A percentile compares a stretch with the other conserved stretches of the same genome.
These are phyloP conservation scores for Phytoseiulus persimilis DNA, from an alignment of 2,888 invertebrate species.

Conservation along the genomic window DNA sequence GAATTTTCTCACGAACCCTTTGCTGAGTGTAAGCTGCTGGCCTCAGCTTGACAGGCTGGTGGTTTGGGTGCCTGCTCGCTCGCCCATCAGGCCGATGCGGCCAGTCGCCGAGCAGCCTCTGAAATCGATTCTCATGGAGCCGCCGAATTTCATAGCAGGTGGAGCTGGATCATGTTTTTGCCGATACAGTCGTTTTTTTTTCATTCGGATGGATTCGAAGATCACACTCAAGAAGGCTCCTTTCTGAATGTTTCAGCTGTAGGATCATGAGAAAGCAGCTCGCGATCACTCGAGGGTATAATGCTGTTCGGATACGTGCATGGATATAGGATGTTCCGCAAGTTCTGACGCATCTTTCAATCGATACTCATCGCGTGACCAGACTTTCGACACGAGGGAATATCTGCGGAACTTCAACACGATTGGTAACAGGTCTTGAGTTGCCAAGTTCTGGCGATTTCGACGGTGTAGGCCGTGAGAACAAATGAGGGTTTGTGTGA, in stretches of 20 bases:
- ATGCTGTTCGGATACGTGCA: neutral
- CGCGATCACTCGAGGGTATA: neutral
- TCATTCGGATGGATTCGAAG: neutral
- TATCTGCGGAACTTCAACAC: too few relatives aligned
- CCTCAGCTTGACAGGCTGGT: neutral
- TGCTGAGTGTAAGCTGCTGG: neutral
- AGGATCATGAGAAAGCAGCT: neutral
- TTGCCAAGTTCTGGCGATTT: too few relatives aligned
- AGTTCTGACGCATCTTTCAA: too few relatives aligned
- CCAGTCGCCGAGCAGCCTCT: neutral
- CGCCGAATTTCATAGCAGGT: neutral
- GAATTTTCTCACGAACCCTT: neutral
- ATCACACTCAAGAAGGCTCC: neutral
- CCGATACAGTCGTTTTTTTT: neutral
- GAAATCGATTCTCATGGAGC: conserved; percentile 5
- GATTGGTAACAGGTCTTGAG: too few relatives aligned
- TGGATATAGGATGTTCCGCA: neutral
- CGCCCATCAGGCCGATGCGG: neutral
- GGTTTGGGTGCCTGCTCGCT: neutral
- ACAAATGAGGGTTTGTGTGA: too few relatives aligned
- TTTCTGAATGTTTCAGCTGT: neutral
- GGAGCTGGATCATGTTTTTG: conserved; percentile 5
- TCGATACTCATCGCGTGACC: too few relatives aligned
- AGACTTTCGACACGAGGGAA: too few relatives aligned
- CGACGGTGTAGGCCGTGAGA: too few relatives aligned